A percentile compares a stretch with the other conserved stretches of the same genome.
Evolutionary conservation across 2,888 invertebrate genomes (phyloP).

Genomic region (Phorcus lineatus): DNA sequence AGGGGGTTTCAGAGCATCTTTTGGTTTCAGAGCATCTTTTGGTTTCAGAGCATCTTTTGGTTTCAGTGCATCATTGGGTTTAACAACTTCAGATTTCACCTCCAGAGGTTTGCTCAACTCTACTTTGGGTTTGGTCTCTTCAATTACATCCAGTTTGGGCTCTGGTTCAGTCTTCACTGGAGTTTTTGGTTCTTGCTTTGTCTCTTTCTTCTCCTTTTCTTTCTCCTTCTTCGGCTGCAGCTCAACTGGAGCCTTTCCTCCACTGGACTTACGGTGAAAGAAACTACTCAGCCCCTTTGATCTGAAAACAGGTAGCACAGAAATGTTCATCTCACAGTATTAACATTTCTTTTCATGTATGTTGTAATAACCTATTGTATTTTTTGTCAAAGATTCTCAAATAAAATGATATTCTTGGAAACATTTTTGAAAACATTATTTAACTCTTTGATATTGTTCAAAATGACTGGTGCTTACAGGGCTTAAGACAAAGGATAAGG

Average conservation of each 20-base stretch:
- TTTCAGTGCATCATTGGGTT: neutral
- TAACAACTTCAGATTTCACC: neutral
- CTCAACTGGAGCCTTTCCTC: slow-evolving; percentile 19
- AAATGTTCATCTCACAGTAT: too few relatives aligned
- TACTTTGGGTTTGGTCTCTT: neutral
- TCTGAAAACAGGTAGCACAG: too few relatives aligned
- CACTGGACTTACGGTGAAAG: slow-evolving; percentile 23
- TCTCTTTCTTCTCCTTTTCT: slow-evolving; percentile 29
- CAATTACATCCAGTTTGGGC: neutral
- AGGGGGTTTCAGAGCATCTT: neutral
- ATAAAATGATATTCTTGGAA: too few relatives aligned
- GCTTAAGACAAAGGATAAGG: too few relatives aligned
- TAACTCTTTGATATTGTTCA: too few relatives aligned
- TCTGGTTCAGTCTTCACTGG: neutral
- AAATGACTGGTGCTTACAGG: too few relatives aligned
- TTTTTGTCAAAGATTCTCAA: too few relatives aligned
- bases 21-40: neutral
- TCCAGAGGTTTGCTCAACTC: neutral
- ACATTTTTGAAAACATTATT: too few relatives aligned
- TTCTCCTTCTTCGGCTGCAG: neutral
- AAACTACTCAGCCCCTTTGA: neutral
- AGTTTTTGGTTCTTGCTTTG: neutral
- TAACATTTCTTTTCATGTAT: too few relatives aligned
- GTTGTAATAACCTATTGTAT: too few relatives aligned
- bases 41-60: neutral